Evolutionary conservation across 2,113 vertebrate genomes (phyloP), one percentile per base, ranked within the genome.

Genomic region (Sphyrna mokarran): DNA sequence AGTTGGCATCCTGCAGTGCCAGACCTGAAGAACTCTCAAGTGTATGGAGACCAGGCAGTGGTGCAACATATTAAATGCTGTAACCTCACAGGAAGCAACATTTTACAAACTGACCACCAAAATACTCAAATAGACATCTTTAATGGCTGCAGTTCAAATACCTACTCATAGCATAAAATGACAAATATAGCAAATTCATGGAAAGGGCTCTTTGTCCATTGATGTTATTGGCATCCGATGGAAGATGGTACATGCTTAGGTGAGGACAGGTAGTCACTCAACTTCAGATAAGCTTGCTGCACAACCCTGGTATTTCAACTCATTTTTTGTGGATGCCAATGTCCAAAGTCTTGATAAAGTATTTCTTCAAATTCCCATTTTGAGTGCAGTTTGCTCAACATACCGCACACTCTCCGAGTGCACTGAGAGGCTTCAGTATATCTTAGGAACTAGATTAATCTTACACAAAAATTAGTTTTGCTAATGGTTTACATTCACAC

Each of bases 91-190:
- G 68, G 40, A 95, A 95, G 20, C 0, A 68, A 54, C 10, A 48
- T n/a, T 37, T 93, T 68, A 93, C 89, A 66, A n/a, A 37, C 33
- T 66, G 89, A 93, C 61, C 66, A 93, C 9, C 2, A 61, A 61
- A 37, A 37, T 93, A 93, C 33, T 33, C 16, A 22, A 22, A 68
- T 37, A 93, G 72, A 20, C 89, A 63, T 10, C 22, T 58, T 10
- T 58, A 26, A 96, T 96, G 95, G 96, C 96, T 96, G 96, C 97
- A 90, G 1, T 63, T 91, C 58, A 66, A 37, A 68, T 93, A 93
- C 61, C 7, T 66, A 66, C 89, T 37, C 22, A 93, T 66, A 9
- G 61, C 37, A 93, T 1, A 10, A 66, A 22, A 37, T 68, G 33
- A 22, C 61, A 22, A 20, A 68, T 66, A 37, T 22, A 93, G 89